These are phyloP conservation scores for Salvelinus fontinalis DNA, from an alignment of 2,113 vertebrate genomes.

Conservation along the genomic window DNA sequence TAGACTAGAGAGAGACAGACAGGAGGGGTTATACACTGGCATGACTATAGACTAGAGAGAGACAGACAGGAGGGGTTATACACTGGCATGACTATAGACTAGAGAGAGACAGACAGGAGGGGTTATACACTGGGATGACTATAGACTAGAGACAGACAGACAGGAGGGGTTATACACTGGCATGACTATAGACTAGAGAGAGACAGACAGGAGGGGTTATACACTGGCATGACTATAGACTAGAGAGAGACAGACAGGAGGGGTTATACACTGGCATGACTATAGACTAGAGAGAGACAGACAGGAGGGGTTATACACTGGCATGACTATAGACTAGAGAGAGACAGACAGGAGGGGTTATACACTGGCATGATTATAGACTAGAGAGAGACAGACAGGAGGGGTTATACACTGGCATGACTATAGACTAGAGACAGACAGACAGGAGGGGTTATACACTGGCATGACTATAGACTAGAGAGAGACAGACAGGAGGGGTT, in stretches of 20 bases:
- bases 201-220: no score
- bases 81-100: no score
- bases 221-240: no score
- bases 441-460: no score
- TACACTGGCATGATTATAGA: slow-evolving; percentile 62
- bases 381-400: slow-evolving; percentile 56
- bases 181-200: no score
- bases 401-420: no score
- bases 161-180: no score
- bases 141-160: slow-evolving; percentile 75
- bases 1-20: slow-evolving; percentile 39
- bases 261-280: slow-evolving; percentile 20
- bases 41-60: slow-evolving; percentile 74
- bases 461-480: no score
- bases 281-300: slow-evolving; percentile 42
- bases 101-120: slow-evolving; percentile 45
- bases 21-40: slow-evolving; percentile 38
- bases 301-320: slow-evolving; percentile 38
- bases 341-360: slow-evolving; percentile 33
- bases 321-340: slow-evolving; percentile 40
- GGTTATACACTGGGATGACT: slow-evolving; percentile 24
- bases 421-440: no score
- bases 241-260: not conserved
- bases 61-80: slow-evolving; percentile 19
- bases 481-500: slow-evolving; percentile 17